phyloP scores from a whole-genome alignment of 2,113 vertebrate species.

The Polypterus bichir region DNA sequence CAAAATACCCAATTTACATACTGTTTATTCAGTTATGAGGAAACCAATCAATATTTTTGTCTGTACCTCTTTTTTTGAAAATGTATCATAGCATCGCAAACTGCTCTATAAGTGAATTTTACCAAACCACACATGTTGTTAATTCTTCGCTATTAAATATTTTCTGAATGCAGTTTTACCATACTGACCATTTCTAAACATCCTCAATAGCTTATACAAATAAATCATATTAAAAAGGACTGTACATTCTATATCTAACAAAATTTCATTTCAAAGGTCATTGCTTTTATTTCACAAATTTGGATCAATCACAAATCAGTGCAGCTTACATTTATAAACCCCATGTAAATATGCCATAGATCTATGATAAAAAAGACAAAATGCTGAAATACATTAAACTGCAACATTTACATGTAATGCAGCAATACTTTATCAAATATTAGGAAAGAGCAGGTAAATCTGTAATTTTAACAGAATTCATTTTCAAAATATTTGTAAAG shows the following conservation, averaged over 20 bases:
- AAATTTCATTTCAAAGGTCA: constrained; percentile 94
- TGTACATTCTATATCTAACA: constrained; percentile 76
- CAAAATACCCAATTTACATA: constrained; percentile 99
- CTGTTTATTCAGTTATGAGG: constrained; percentile 95
- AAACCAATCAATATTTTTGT: constrained; percentile 94
- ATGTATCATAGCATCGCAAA: constrained; percentile 94
- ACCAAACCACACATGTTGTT: constrained; percentile 79
- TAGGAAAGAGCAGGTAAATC: too few species aligned
- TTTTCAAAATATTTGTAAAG: too few species aligned
- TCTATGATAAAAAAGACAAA: too few species aligned
- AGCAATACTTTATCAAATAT: too few species aligned
- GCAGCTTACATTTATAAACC: not conserved
- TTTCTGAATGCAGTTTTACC: constrained; percentile 70
- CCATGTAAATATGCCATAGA: not conserved
- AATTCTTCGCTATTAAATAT: constrained; percentile 88
- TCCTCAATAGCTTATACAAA: constrained; percentile 53
- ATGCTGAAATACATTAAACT: too few species aligned
- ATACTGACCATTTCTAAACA: constrained; percentile 43
- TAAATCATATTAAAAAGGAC: constrained; percentile 72
- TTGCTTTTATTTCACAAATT: constrained; percentile 44
- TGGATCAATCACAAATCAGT: constrained; percentile 40
- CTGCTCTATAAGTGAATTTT: constrained; percentile 84
- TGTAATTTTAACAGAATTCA: too few species aligned
- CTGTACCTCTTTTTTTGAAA: constrained; percentile 93
- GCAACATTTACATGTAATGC: too few species aligned